Percentiles rank a stretch among this genome's conserved stretches.
Evolutionary conservation across 2,113 vertebrate species (phyloP).

Genomic region (Oreochromis niloticus): DNA sequence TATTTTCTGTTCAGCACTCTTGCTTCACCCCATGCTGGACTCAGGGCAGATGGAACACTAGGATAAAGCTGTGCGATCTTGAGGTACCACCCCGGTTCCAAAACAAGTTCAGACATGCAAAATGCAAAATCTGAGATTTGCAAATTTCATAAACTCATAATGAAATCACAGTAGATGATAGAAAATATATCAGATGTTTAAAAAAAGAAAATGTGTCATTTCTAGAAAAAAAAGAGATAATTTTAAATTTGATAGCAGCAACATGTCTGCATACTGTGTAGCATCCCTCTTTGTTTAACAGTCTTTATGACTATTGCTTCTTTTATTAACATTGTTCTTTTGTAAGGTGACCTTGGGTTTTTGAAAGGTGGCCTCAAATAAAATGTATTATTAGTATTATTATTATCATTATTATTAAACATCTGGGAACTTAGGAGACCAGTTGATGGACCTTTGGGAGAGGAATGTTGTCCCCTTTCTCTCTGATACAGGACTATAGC

Average conservation of each 20-base stretch:
- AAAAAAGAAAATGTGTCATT: not conserved
- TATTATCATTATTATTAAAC: not conserved
- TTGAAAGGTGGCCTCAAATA: no score
- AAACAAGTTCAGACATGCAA: not conserved
- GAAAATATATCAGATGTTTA: not conserved
- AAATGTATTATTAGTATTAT: no score
- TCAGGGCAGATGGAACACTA: not conserved
- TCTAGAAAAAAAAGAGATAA: fast-evolving
- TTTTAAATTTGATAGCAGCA: not conserved
- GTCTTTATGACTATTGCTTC: not conserved
- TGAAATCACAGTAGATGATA: not conserved
- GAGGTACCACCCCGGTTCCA: not conserved
- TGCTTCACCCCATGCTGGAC: not conserved
- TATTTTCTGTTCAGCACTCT: not conserved
- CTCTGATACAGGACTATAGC: not conserved
- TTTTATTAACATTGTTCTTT: no score
- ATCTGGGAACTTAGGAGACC: not conserved
- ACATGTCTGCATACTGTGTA: not conserved
- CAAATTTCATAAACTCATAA: not conserved
- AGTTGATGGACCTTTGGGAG: not conserved
- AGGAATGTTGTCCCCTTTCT: not conserved
- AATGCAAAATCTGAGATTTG: not conserved
- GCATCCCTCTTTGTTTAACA: not conserved
- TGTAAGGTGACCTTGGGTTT: no score
- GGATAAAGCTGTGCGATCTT: fast-evolving